phyloP scores from a whole-genome alignment of 2,797 vertebrate species.

The Enteromius argenteus region DNA sequence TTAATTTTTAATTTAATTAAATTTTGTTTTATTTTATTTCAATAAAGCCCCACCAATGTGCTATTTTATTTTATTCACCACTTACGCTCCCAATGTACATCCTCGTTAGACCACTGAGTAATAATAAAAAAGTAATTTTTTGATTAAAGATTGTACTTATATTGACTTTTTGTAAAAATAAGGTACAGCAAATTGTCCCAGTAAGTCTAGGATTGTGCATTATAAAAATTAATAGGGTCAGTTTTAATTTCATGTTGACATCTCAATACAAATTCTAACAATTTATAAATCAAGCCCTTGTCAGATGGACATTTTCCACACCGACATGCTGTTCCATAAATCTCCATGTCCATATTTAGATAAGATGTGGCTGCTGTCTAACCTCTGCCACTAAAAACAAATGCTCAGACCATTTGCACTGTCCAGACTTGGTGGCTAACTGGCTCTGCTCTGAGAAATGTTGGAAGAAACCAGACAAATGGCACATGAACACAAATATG shows the following conservation, averaged over 20 bases:
- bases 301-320: conserved; percentile 53
- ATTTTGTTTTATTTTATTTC: too few relatives aligned
- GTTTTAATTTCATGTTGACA: not conserved
- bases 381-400: conserved; percentile 69
- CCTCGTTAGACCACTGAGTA: not conserved
- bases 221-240: not conserved
- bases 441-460: conserved; percentile 38
- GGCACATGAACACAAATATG: conserved; percentile 52
- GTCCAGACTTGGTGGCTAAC: conserved; percentile 25
- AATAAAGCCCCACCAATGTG: not conserved
- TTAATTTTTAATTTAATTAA: too few relatives aligned
- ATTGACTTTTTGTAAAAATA: too few relatives aligned
- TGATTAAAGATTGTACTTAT: not conserved
- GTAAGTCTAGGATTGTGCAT: not conserved
- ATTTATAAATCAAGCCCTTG: conserved; percentile 51
- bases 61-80: not conserved
- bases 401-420: conserved; percentile 63
- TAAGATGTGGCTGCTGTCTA: conserved; percentile 62
- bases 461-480: conserved; percentile 56
- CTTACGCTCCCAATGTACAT: not conserved
- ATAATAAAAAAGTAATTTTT: not conserved
- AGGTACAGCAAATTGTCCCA: not conserved
- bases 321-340: conserved; percentile 58
- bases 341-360: conserved; percentile 62
- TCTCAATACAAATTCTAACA: not conserved